phyloP scores from a whole-genome alignment of 2,797 vertebrate species.

The Hypotaenidia philippensis region DNA sequence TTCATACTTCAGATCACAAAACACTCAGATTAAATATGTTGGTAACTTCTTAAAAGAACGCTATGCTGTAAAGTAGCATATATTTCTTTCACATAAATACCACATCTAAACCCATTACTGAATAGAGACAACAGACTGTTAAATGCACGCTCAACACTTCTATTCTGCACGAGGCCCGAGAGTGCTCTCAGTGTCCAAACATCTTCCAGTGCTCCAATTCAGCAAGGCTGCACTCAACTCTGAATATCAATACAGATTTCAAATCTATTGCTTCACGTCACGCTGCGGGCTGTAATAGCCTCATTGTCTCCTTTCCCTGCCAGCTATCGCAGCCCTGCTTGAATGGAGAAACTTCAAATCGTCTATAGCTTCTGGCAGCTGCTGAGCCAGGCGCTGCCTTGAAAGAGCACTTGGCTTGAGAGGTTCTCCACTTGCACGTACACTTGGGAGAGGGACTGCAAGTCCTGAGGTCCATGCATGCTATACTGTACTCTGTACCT shows the following conservation, averaged over 20 bases:
- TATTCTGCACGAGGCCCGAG: neutral
- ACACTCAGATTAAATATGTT: neutral
- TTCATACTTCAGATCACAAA: constrained; percentile 28
- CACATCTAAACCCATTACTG: neutral
- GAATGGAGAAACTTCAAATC: neutral
- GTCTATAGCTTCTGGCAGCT: neutral
- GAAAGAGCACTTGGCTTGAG: neutral
- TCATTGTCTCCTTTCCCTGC: neutral
- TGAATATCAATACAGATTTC: neutral
- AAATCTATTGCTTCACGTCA: neutral
- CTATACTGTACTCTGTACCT: neutral
- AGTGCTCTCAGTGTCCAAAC: neutral
- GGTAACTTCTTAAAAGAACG: constrained; percentile 22
- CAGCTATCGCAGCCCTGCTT: neutral
- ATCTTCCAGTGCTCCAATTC: neutral
- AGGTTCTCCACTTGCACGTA: neutral
- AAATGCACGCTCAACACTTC: neutral
- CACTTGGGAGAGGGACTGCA: neutral
- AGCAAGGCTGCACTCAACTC: neutral
- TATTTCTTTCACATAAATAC: neutral
- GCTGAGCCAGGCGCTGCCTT: neutral
- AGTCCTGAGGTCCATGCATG: neutral
- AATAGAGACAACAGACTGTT: neutral
- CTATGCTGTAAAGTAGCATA: neutral
- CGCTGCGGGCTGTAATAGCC: neutral